phyloP scores from a whole-genome alignment of 2,888 invertebrate species.

The Andrena trimmerana region DNA sequence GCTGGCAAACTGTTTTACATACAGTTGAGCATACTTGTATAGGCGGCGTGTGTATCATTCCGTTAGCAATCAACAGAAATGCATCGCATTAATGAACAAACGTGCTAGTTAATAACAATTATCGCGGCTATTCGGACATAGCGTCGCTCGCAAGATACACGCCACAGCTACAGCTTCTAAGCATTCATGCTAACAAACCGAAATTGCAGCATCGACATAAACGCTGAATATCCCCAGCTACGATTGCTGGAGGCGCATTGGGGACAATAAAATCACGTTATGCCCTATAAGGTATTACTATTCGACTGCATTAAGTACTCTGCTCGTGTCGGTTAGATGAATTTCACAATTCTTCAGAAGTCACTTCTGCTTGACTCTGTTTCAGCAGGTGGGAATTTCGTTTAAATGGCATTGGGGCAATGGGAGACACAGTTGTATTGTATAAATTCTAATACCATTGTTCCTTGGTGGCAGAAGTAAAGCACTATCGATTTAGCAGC shows the following conservation, averaged over 20 bases:
- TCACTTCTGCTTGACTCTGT: background rate
- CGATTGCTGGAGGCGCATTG: background rate
- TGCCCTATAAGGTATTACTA: too few relatives aligned
- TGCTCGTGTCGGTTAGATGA: too few relatives aligned
- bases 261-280: background rate
- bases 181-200: constrained; percentile 49
- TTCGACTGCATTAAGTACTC: too few relatives aligned
- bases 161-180: constrained; percentile 20
- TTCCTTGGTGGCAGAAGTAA: constrained; percentile 43
- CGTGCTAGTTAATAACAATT: constrained; percentile 57
- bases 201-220: constrained; percentile 17
- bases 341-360: background rate
- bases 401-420: constrained; percentile 10
- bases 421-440: constrained; percentile 27
- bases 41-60: constrained; percentile 34
- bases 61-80: constrained; percentile 46
- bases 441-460: constrained; percentile 47
- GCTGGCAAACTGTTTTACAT: constrained; percentile 25
- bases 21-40: constrained; percentile 34
- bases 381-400: background rate
- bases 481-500: constrained; percentile 44
- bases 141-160: constrained; percentile 14
- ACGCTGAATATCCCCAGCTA: background rate
- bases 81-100: constrained; percentile 60
- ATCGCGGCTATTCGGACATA: constrained; percentile 43